Evolutionary conservation across 2,888 invertebrate genomes (phyloP), one percentile per base, ranked within the genome.

Genomic region (Clistopyga incitator): DNA sequence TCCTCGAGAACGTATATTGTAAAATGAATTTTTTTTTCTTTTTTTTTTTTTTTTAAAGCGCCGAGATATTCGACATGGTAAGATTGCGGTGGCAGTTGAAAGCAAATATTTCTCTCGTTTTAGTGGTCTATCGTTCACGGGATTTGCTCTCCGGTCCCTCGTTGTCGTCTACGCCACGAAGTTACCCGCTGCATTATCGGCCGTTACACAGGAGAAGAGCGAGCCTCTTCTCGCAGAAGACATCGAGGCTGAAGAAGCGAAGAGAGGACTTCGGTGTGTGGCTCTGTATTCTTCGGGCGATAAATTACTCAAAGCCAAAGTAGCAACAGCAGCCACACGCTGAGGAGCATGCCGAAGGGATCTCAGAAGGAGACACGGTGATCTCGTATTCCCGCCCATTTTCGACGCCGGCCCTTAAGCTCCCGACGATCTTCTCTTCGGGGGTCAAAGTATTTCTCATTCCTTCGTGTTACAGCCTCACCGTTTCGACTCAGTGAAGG

Each of bases 91-190:
- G 81, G 82, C 84, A 61, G 86, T 84, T 83, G 85, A 85, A 87
- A 88, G 89, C 87, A 89, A 90, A 90, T 90, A 90, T 89, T 89
- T 89, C 87, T 87, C 87, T 87, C 85, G 81, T 88, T 89, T 90
- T 88, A 89, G 84, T 88, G 86, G 84, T 76, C 52, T 79, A 84
- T 84, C 86, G 77, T 77, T 84, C 81, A 81, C 77, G 38, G 75
- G 72, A 82, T 84, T 84, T 82, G 75, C 70, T 70, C 52, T 74
- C 78, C 80, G 82, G 84, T 84, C 81, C 71, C 50, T 65, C 72
- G 72, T 68, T 74, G 59, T 38, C 71, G 59, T 29, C 42, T 47
- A 65, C 45, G 70, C 29, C 65, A 70, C 71, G 81, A 78, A 74
- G 79, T 75, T 59, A 52, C 80, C 67, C 45, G 45, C 20, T 29